Base-by-base conservation (phyloP, 2,797 vertebrate genomes). In the Mormyrops attenuatus region DNA sequence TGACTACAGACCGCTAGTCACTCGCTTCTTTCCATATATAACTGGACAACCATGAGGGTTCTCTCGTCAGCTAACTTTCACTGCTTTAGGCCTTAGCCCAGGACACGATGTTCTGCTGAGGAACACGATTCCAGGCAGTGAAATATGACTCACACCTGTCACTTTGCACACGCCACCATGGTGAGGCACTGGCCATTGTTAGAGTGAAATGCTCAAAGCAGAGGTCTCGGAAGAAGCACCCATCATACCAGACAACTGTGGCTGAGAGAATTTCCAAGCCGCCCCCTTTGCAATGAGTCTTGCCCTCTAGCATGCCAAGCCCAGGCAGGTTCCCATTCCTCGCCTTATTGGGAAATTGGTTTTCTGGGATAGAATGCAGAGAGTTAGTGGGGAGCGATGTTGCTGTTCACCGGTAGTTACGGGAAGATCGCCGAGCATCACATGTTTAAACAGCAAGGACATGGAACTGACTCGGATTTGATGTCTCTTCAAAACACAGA, bases 361-460 rank as follows among this genome's bases (percentile, higher is more conserved):
- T 95, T 95, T 96, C 96, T 96, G 95, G 94, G 95, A 95, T 95
- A 96, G 95, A 96, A 95, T 96, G 96, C n/a, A 95, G 96, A 20
- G 22, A 8, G 30, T 95, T 94, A 95, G 93, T 93, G 91, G 80
- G 93, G 82, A 77, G 47, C 93, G 95, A 95, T 95, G 94, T 95
- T 95, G 94, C 92, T 92, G 92, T 94, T 93, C 95, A 95, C 94
- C 95, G 96, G 95, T 96, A 96, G 96, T 95, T 97, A 95, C 94
- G 94, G 95, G 38, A 47, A 93, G 93, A 93, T 93, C 93, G 94
- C 93, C 92, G 93, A 93, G 94, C 93, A 93, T 96, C 96, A 96
- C 95, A 96, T 96, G 96, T 95, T 95, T 92, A 93, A 93, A 93
- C 95, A 96, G 95, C 96, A 95, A 95, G 96, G 94, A 95, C 94